phyloP scores from a whole-genome alignment of 1,140 invertebrate genomes.

The Diabrotica virgifera region DNA sequence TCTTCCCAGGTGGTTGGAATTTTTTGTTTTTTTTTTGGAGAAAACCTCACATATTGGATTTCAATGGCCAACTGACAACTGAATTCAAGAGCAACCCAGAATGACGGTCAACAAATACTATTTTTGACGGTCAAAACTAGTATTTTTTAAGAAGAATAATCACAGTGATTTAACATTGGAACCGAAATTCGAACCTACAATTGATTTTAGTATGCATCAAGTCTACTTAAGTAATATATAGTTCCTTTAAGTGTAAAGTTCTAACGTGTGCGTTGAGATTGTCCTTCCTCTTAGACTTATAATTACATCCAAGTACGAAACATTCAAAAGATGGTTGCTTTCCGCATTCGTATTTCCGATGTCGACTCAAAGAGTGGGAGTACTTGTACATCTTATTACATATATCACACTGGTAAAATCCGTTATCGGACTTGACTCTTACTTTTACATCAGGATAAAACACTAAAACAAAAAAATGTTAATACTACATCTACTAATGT shows the following conservation, averaged over 20 bases:
- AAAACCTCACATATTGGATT: too few species aligned
- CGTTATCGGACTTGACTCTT: not conserved
- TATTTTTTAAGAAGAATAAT: too few species aligned
- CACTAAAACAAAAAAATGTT: conserved; percentile 4
- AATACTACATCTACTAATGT: not conserved
- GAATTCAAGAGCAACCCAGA: too few species aligned
- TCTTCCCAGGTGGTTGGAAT: too few species aligned
- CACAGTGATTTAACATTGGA: too few species aligned
- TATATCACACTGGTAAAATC: conserved; percentile 10
- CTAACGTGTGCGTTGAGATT: conserved; percentile 37
- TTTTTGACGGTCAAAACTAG: too few species aligned
- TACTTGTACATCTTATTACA: conserved; percentile 26
- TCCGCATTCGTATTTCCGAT: conserved; percentile 64
- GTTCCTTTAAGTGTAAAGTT: conserved; percentile 28
- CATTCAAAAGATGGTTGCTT: conserved; percentile 53
- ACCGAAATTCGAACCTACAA: too few species aligned
- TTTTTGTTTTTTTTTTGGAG: too few species aligned
- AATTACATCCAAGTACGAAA: conserved; percentile 41
- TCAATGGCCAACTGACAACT: too few species aligned
- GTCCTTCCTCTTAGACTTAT: conserved; percentile 37
- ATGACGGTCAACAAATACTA: too few species aligned
- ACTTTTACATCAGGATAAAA: conserved; percentile 6
- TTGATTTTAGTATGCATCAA: not conserved
- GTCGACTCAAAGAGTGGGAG: conserved; percentile 34
- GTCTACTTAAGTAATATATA: conserved; percentile 12